phyloP scores from a whole-genome alignment of 2,888 invertebrate species.

The Epinotia bilunana region DNA sequence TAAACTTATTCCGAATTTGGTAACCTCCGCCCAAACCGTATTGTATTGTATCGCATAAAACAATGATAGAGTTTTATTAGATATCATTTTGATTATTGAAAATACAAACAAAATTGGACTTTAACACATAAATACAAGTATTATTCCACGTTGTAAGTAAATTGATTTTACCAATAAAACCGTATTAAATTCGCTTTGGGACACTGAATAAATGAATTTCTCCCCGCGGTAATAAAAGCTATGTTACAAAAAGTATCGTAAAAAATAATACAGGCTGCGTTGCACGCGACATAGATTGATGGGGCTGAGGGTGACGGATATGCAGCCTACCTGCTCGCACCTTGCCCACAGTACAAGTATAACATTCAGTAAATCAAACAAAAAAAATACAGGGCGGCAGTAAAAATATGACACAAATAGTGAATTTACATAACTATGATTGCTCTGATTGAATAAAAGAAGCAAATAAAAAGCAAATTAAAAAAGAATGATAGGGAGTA shows the following conservation, averaged over 20 bases:
- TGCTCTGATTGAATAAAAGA: no score
- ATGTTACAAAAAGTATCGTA: conserved; percentile 54
- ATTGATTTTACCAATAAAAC: conserved; percentile 51
- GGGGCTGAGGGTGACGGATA: conserved; percentile 50
- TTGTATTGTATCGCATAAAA: conserved; percentile 1
- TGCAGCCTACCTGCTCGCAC: conserved; percentile 43
- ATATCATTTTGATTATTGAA: conserved; percentile 3
- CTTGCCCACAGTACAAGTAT: conserved; percentile 14
- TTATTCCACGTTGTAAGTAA: conserved; percentile 46
- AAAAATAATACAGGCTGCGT: conserved; percentile 58
- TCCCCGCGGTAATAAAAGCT: conserved; percentile 54
- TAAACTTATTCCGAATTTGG: no score
- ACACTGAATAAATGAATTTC: conserved; percentile 55
- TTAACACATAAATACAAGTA: conserved; percentile 29
- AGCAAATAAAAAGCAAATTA: no score
- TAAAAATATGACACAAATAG: no score
- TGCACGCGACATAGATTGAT: conserved; percentile 66
- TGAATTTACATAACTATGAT: no score
- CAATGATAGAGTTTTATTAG: conserved; percentile 11
- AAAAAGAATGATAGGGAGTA: no score
- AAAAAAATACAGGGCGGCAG: background rate
- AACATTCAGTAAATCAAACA: background rate
- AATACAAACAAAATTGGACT: conserved; percentile 12
- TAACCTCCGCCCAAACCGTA: no score
- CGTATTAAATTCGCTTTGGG: conserved; percentile 53